These are phyloP conservation scores for Tetrapedia diversipes DNA, from an alignment of 2,888 invertebrate species.

Conservation along the genomic window DNA sequence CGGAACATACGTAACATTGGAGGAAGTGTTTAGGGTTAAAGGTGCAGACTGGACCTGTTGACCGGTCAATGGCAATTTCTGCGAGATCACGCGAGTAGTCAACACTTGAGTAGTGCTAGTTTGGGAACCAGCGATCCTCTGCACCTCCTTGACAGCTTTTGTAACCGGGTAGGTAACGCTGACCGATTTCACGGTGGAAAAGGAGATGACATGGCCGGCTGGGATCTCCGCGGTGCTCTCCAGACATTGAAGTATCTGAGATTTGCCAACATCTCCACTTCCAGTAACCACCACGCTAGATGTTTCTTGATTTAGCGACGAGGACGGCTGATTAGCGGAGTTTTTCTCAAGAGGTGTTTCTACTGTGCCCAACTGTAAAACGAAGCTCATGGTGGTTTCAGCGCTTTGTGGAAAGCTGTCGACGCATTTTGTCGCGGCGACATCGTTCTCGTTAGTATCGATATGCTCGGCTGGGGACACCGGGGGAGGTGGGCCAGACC, in stretches of 20 bases:
- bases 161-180: conserved; percentile 69
- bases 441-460: conserved; percentile 54
- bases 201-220: conserved; percentile 49
- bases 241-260: conserved; percentile 60
- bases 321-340: conserved; percentile 27
- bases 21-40: conserved; percentile 51
- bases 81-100: conserved; percentile 73
- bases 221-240: conserved; percentile 44
- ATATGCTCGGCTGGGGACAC: conserved; percentile 62
- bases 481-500: conserved; percentile 73
- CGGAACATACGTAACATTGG: conserved; percentile 49
- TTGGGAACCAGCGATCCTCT: conserved; percentile 62
- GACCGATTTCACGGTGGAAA: conserved; percentile 67
- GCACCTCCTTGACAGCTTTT: conserved; percentile 67
- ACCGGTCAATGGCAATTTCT: conserved; percentile 66
- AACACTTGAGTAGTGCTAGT: conserved; percentile 71
- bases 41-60: conserved; percentile 61
- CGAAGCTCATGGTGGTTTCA: conserved; percentile 79
- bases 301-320: conserved; percentile 41
- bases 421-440: conserved; percentile 40
- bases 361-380: conserved; percentile 76
- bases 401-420: conserved; percentile 46
- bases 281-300: conserved; percentile 10
- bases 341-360: conserved; percentile 58
- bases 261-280: conserved; percentile 20